Evolutionary conservation across 2,888 invertebrate species (phyloP).

Genomic region (Rotaria macrura): DNA sequence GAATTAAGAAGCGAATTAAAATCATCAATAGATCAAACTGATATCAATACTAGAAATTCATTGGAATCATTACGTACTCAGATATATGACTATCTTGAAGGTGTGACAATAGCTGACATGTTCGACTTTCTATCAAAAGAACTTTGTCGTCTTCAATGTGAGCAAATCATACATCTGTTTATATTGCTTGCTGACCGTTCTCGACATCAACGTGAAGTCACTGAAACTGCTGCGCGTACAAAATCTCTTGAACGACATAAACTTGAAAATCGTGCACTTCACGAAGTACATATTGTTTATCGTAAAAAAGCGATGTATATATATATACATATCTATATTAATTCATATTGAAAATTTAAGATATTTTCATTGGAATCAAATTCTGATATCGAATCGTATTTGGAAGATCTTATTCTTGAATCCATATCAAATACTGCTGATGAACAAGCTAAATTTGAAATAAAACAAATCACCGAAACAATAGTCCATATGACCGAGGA

Average conservation of each 20-base stretch:
- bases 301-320: too few species aligned
- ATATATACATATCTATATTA: too few species aligned
- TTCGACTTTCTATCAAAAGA: not conserved
- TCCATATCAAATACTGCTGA: not conserved
- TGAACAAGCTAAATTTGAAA: not conserved
- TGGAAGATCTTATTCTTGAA: not conserved
- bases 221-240: not conserved
- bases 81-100: conserved; percentile 11
- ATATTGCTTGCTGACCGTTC: not conserved
- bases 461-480: not conserved
- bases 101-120: not conserved
- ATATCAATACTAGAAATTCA: not conserved
- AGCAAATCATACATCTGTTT: not conserved
- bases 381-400: not conserved
- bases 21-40: not conserved
- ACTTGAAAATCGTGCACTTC: not conserved
- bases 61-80: not conserved
- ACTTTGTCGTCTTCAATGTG: not conserved
- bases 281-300: not conserved
- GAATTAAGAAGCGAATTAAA: not conserved
- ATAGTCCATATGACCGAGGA: not conserved
- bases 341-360: not conserved
- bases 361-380: not conserved
- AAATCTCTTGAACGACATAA: not conserved
- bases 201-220: not conserved